Conservation (phyloP, 1,140 invertebrate genomes). For the Lepidurus arcticus region DNA sequence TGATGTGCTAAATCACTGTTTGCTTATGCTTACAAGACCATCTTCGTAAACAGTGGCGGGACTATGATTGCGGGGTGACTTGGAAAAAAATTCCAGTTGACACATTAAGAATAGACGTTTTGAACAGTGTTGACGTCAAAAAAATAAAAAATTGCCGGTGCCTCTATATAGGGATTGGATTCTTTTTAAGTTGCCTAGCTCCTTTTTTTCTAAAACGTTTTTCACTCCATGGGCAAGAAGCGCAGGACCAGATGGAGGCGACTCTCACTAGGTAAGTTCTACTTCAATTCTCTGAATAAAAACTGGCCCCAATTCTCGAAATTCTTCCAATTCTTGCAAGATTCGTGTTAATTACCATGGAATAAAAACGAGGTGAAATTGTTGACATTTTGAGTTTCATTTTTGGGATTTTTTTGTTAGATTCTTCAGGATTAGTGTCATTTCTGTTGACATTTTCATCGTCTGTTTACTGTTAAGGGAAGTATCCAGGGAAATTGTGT, state of each 20-base stretch:
- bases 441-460: no score
- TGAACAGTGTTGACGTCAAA: not conserved
- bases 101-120: no score
- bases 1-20: constrained; percentile 10
- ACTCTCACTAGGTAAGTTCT: constrained; percentile 35
- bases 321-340: not conserved
- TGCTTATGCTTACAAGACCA: constrained; percentile 2
- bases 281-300: not conserved
- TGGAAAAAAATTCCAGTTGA: not conserved
- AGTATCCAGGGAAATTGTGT: no score
- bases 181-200: constrained; percentile 2
- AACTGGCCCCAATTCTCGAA: not conserved
- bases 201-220: constrained; percentile 7
- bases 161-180: constrained; percentile 7
- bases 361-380: not conserved
- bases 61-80: constrained; percentile 6
- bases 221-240: constrained; percentile 35
- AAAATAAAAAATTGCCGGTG: not conserved
- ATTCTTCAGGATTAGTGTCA: no score
- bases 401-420: not conserved
- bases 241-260: constrained; percentile 35
- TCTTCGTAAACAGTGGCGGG: not conserved
- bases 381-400: not conserved
- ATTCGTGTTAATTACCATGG: not conserved
- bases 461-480: no score